Base-by-base conservation (phyloP, 2,888 invertebrate species). In the Habrosyne pyritoides region DNA sequence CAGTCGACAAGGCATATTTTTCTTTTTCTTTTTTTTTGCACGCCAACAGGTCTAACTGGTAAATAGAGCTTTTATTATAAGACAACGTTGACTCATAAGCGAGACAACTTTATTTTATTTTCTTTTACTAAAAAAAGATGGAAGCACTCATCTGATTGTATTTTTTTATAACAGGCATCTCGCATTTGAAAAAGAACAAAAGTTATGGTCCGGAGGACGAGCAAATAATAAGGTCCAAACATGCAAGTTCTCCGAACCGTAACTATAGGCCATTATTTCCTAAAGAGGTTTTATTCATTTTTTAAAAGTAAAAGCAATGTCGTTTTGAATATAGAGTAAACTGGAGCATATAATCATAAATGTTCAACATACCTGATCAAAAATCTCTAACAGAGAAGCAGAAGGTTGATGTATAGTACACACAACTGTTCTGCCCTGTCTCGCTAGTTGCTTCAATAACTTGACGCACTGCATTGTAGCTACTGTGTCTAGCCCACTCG, bases 321-420 rank as follows among this genome's bases (percentile, higher is more conserved):
- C n/a, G n/a, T n/a, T n/a, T 12, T 33, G 28, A 8, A 28, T 10
- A 28, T 7, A 28, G 28, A 8, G 10, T 10, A 28, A 7, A 2
- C 6, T 10, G 6, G 8, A 28, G 10, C 10, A 10, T 22, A 6
- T 5, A 4, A 4, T 47, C 4, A 6, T 21, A 26, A n/a, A 36
- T 51, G 18, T 26, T 54, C 48, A 30, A 21, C 55, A 57, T 77
- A 93, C 93, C 83, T 94, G 93, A 75, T 95, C 95, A 69, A 95
- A 95, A 54, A 93, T 76, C 69, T 94, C 93, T 63, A 95, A 91
- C 1, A 95, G 86, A 0, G 94, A 94, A 0, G 95, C 95, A n/a
- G 95, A 93, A 0, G 95, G 95, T 71, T 95, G 95, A 67, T 95
- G 95, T 61, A 95, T 95, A 0, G 95, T 95, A 74, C 95, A 95